Conservation (phyloP, 2,113 vertebrate species). For the Triplophysa tibetana region DNA sequence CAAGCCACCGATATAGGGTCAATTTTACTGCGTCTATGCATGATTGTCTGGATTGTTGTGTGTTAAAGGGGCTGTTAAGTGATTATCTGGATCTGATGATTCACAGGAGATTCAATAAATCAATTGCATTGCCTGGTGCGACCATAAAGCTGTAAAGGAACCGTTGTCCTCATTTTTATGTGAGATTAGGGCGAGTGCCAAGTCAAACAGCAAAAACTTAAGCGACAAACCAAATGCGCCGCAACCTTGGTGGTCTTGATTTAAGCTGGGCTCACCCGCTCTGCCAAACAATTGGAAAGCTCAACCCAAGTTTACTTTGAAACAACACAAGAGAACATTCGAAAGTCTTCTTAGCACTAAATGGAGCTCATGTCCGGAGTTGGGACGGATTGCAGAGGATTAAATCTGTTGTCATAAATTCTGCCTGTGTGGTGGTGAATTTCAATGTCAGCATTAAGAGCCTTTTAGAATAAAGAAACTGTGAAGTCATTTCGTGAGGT, state of each 20-base stretch:
- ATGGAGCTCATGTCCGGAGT: slow-evolving; percentile 23
- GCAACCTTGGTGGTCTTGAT: slow-evolving; percentile 69
- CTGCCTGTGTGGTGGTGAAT: neutral
- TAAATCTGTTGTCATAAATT: slow-evolving; percentile 12
- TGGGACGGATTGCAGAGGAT: slow-evolving; percentile 6
- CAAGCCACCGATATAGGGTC: slow-evolving; percentile 4
- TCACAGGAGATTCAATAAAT: slow-evolving; percentile 30
- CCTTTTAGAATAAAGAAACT: neutral
- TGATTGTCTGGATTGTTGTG: neutral
- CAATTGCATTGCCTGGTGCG: slow-evolving; percentile 44
- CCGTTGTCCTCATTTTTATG: slow-evolving; percentile 48
- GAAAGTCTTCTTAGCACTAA: slow-evolving; percentile 1
- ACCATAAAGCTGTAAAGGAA: slow-evolving; percentile 50
- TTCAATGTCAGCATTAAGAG: neutral
- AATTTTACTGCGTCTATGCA: neutral
- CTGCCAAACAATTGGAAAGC: slow-evolving; percentile 37
- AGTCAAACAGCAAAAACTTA: slow-evolving; percentile 61
- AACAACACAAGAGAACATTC: slow-evolving; percentile 32
- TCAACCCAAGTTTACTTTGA: slow-evolving; percentile 42
- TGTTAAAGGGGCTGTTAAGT: neutral
- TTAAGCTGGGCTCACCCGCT: slow-evolving; percentile 11
- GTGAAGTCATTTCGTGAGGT: neutral
- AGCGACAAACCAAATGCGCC: slow-evolving; percentile 63
- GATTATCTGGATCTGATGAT: slow-evolving; percentile 9
- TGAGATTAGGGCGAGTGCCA: slow-evolving; percentile 62